Evolutionary conservation across 2,888 invertebrate species (phyloP), one percentile per base, ranked within the genome.

Genomic region (Blastobasis lacticolella): DNA sequence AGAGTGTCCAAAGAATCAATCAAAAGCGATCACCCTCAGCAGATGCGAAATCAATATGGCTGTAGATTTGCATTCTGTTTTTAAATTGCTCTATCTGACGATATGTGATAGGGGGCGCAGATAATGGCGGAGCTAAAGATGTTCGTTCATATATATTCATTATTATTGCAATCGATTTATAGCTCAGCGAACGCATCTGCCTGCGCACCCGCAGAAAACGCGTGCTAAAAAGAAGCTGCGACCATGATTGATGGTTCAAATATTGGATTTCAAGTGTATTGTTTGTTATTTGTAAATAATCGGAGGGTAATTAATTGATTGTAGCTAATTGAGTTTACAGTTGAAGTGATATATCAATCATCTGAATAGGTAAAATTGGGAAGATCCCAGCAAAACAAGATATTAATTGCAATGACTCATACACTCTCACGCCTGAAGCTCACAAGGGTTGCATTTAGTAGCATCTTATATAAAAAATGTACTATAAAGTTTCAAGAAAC

Each of bases 141-240:
- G 59, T 54, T 52, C 48, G 50, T 50, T 55, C 50, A 42, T 40
- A 9, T 40, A 40, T 40, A 42, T 42, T 42, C 10, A 42, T 42
- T 10, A 42, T 42, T n/a, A 42, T 42, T n/a, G 42, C 23, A 42
- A 42, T 5, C 9, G 42, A 47, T 49, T 57, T 57, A 54, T 56
- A 49, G 54, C 55, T 59, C 51, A 58, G 59, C 51, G 38, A 49
- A 49, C 45, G 51, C 54, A 54, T 54, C 54, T 52, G 54, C 49
- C 44, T 45, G 55, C 55, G 64, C 60, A 10, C 66, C 66, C 66
- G 68, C 69, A 73, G 65, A 52, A 61, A 69, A 59, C 69, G 69
- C 82, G 81, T 81, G 41, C 41, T 9, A 58, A 67, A 84, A 82
- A 80, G 82, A 82, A 81, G 78, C 73, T 73, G 72, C 55, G 67